These are phyloP conservation scores for Spermophilus dauricus DNA, from an alignment of 2,113 vertebrate species.

Conservation along the genomic window DNA sequence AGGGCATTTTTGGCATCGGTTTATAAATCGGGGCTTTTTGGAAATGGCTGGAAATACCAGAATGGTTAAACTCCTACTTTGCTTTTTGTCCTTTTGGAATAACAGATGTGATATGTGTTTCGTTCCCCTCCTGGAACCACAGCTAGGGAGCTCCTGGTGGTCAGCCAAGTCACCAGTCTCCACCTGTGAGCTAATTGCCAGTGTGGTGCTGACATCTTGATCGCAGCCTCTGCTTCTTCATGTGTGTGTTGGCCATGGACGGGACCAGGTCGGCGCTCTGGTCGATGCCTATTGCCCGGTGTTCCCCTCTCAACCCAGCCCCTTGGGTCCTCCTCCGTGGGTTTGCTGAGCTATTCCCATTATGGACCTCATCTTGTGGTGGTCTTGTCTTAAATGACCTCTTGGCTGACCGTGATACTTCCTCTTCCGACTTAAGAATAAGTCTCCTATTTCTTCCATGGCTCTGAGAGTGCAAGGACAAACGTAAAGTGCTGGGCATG, in stretches of 20 bases:
- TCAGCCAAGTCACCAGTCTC: neutral
- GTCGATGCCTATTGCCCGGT: neutral
- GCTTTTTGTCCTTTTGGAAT: too few species aligned
- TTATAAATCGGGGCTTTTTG: neutral
- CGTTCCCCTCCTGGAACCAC: neutral
- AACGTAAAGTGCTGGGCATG: fast-evolving
- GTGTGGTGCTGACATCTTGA: fast-evolving
- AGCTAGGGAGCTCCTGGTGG: neutral
- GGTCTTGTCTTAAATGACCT: neutral
- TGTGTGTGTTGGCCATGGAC: neutral
- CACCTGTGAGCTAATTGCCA: neutral
- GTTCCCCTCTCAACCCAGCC: fast-evolving
- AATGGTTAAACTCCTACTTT: neutral
- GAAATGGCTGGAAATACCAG: neutral
- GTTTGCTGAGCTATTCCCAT: neutral
- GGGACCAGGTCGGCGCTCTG: neutral
- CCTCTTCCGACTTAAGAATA: neutral
- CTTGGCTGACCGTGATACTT: neutral
- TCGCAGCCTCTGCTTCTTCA: neutral
- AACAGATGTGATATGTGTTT: fast-evolving
- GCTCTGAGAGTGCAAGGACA: neutral
- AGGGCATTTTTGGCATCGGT: neutral
- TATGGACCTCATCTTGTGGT: neutral
- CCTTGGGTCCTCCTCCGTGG: neutral
- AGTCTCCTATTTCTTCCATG: neutral